These are phyloP conservation scores for Rousettus leschenaultii DNA, from an alignment of 2,113 vertebrate genomes.

Conservation along the genomic window DNA sequence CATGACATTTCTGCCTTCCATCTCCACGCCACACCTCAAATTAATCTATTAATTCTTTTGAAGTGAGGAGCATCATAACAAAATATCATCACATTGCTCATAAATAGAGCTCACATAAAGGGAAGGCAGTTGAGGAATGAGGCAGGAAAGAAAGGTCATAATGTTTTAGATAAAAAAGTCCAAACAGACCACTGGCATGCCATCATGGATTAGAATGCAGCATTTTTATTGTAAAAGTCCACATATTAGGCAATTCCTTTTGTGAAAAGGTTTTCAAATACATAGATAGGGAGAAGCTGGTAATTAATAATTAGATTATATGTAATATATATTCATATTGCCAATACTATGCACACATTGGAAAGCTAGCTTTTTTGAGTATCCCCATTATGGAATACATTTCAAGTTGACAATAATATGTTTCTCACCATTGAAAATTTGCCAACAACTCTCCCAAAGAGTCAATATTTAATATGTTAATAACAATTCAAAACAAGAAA, in stretches of 20 bases:
- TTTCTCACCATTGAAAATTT: constrained; percentile 65
- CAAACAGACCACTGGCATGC: constrained; percentile 56
- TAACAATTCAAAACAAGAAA: constrained; percentile 80
- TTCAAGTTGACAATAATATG: constrained; percentile 67
- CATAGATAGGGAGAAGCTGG: constrained; percentile 79
- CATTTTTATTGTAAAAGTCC: constrained; percentile 96
- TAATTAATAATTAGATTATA: constrained; percentile 71
- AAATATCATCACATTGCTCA: not conserved
- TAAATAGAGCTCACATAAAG: not conserved
- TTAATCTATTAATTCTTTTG: not conserved
- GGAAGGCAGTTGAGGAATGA: not conserved
- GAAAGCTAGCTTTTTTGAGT: constrained; percentile 73
- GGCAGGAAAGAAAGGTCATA: not conserved
- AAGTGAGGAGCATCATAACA: not conserved
- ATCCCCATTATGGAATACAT: constrained; percentile 65
- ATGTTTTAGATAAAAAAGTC: not conserved
- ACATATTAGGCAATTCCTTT: constrained; percentile 89
- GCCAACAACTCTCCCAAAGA: constrained; percentile 71
- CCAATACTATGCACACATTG: constrained; percentile 81
- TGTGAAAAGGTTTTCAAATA: constrained; percentile 89
- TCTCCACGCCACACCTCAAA: not conserved
- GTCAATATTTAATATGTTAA: constrained; percentile 79
- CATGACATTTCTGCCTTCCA: not conserved
- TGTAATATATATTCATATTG: constrained; percentile 78
- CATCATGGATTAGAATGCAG: constrained; percentile 81